phyloP scores from a whole-genome alignment of 2,113 vertebrate genomes.

The Phoenicopterus ruber region DNA sequence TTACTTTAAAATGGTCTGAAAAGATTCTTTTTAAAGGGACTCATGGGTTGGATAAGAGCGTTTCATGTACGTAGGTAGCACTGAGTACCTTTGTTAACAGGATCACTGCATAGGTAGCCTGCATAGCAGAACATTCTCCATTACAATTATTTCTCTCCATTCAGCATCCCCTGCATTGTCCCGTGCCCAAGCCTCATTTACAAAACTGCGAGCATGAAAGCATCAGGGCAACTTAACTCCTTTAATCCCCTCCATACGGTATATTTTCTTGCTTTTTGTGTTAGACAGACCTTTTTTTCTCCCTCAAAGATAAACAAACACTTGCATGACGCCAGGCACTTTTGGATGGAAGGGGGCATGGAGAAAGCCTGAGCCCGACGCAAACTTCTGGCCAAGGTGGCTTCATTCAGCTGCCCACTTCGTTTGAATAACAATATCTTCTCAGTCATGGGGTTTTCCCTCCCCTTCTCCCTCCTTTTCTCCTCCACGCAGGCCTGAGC shows the following conservation, averaged over 20 bases:
- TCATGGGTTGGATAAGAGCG: not conserved
- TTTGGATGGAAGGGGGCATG: not conserved
- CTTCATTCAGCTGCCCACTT: conserved; percentile 62
- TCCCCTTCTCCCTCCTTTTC: not conserved
- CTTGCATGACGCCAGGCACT: not conserved
- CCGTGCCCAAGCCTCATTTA: not conserved
- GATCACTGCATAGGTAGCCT: not conserved
- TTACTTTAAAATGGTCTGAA: not conserved
- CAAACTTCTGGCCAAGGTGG: conserved; percentile 25
- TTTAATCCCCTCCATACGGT: conserved; percentile 29
- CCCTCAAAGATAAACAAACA: not conserved
- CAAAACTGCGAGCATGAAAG: not conserved
- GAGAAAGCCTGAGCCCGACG: not conserved
- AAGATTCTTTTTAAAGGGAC: not conserved
- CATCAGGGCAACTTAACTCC: conserved; percentile 2
- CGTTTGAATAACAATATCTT: conserved; percentile 63
- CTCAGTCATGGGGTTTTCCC: not conserved
- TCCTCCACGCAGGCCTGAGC: not conserved
- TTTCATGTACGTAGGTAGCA: not conserved
- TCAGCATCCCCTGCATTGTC: not conserved
- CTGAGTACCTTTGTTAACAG: not conserved
- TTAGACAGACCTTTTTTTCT: not conserved
- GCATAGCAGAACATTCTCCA: not conserved
- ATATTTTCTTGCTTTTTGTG: conserved; percentile 33
- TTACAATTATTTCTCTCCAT: not conserved